Evolutionary conservation across 2,888 invertebrate species (phyloP).

Genomic region (Strigamia transsilvanica): DNA sequence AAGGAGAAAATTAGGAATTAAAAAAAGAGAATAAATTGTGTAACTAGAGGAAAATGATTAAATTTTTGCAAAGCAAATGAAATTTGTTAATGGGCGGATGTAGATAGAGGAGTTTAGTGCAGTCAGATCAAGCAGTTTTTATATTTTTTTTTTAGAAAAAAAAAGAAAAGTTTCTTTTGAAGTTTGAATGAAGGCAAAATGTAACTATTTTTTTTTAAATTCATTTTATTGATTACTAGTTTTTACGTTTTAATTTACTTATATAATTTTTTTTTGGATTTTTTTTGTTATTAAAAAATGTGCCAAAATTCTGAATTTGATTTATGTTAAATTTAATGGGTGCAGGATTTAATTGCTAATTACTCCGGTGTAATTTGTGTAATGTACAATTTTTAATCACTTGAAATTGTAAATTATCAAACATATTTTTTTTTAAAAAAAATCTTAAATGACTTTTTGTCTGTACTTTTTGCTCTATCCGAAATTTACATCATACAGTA

Average conservation of each 20-base stretch:
- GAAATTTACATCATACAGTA: not conserved
- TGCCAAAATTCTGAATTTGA: not conserved
- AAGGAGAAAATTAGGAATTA: not conserved
- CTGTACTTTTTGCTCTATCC: not conserved
- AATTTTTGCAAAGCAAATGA: slow-evolving; percentile 34
- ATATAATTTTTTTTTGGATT: not conserved
- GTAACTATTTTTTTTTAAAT: too few relatives aligned
- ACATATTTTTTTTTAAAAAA: not conserved
- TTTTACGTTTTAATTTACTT: not conserved
- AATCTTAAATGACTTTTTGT: not conserved
- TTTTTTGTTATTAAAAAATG: too few relatives aligned
- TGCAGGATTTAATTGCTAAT: slow-evolving; percentile 13
- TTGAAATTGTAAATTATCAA: slow-evolving; percentile 29
- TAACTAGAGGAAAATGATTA: slow-evolving; percentile 10
- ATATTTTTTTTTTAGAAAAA: too few relatives aligned
- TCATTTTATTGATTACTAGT: too few relatives aligned
- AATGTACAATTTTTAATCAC: not conserved
- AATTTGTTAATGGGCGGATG: slow-evolving; percentile 34
- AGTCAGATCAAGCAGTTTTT: slow-evolving; percentile 10
- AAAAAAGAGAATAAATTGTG: not conserved
- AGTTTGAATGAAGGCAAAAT: too few relatives aligned
- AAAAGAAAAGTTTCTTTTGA: too few relatives aligned
- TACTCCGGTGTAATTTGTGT: slow-evolving; percentile 22
- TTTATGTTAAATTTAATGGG: slow-evolving; percentile 38
- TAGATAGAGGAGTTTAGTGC: not conserved